Conservation (phyloP, 2,888 invertebrate species). For the Yponomeuta evonymella region DNA sequence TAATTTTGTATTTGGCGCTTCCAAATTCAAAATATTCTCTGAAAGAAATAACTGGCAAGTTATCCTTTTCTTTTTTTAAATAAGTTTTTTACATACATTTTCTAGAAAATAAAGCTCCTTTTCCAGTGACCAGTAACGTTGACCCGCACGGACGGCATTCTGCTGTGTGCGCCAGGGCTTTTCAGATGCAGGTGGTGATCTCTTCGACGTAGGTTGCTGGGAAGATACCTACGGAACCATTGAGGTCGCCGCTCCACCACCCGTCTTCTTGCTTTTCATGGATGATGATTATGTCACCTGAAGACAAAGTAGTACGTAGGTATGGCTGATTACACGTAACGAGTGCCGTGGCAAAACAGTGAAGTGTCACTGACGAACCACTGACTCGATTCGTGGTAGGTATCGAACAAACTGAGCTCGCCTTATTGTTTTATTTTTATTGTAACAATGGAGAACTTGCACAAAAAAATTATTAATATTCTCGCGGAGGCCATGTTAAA, state of each 20-base stretch:
- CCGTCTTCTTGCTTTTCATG: slow-evolving; percentile 94
- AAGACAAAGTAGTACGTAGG: slow-evolving; percentile 19
- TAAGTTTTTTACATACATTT: no score
- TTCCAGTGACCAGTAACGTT: not conserved
- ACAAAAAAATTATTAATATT: no score
- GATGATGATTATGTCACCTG: slow-evolving; percentile 91
- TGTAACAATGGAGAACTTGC: no score
- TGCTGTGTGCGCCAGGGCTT: no score
- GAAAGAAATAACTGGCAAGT: not conserved
- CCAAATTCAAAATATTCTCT: not conserved
- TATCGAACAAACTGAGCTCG: no score
- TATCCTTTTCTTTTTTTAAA: not conserved
- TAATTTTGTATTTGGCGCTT: not conserved
- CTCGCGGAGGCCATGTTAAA: no score
- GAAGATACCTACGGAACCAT: slow-evolving; percentile 91
- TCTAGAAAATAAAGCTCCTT: not conserved
- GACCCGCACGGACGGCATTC: no score
- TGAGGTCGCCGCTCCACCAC: slow-evolving; percentile 95
- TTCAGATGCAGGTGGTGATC: slow-evolving; percentile 70
- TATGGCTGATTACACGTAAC: not conserved
- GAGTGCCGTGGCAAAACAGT: no score
- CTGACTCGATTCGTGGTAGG: no score
- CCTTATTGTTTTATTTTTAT: no score
- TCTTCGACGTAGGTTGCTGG: slow-evolving; percentile 96
- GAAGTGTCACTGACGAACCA: no score